A percentile compares a stretch with the other conserved stretches of the same genome.
phyloP scores from a whole-genome alignment of 2,113 vertebrate genomes.

The Nothobranchius furzeri region DNA sequence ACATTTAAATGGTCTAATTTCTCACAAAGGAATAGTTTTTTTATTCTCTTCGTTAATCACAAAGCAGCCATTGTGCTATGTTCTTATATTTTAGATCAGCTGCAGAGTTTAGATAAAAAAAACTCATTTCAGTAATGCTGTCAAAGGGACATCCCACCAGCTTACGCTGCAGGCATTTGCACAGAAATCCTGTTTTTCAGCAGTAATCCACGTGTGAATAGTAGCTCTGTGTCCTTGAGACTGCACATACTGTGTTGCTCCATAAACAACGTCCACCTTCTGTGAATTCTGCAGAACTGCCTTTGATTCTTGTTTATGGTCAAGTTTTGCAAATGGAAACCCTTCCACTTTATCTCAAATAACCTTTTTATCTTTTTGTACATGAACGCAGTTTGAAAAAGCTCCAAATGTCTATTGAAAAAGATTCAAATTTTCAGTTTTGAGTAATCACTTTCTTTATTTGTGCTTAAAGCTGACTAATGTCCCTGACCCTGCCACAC shows the following conservation, averaged over 20 bases:
- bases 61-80: constrained; percentile 38
- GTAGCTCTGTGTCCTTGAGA: constrained; percentile 50
- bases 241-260: constrained; percentile 44
- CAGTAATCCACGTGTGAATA: constrained; percentile 36
- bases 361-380: not conserved
- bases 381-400: not conserved
- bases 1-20: constrained; percentile 11
- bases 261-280: constrained; percentile 15
- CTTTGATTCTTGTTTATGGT: too few species aligned
- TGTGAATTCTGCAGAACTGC: constrained; percentile 7
- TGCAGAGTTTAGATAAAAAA: constrained; percentile 40
- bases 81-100: constrained; percentile 34
- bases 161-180: constrained; percentile 22
- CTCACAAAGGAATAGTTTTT: not conserved
- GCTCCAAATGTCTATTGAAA: not conserved
- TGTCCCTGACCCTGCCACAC: constrained; percentile 19
- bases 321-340: not conserved
- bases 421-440: not conserved
- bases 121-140: constrained; percentile 54
- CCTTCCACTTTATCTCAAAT: too few species aligned
- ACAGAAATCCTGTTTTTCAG: constrained; percentile 32
- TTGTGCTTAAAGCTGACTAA: not conserved
- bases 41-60: constrained; percentile 5
- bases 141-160: constrained; percentile 34
- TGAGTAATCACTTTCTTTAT: not conserved